Evolutionary conservation across 1,140 invertebrate species (phyloP).

Genomic region (Pogonomyrmex barbatus): DNA sequence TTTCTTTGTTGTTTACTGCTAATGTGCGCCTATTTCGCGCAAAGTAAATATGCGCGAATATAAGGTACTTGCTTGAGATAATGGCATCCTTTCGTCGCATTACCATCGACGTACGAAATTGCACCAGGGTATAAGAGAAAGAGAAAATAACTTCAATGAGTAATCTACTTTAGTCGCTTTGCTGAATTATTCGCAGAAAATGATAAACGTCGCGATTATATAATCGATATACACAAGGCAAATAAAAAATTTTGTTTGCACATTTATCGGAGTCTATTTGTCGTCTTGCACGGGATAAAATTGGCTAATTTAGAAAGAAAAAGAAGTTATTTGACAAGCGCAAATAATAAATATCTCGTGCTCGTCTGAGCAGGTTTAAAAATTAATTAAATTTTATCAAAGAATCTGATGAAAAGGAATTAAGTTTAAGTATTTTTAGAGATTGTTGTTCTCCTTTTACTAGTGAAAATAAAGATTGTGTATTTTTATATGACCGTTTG

Average conservation of each 20-base stretch:
- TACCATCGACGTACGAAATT: slow-evolving; percentile 3
- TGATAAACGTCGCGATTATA: not conserved
- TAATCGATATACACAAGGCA: not conserved
- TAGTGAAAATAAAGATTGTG: not conserved
- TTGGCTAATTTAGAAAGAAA: not conserved
- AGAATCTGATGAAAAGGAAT: not conserved
- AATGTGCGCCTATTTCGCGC: slow-evolving; percentile 28
- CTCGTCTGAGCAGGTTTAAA: not conserved
- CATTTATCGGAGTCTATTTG: slow-evolving; percentile 4
- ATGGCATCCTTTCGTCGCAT: slow-evolving; percentile 28
- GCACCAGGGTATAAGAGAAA: not conserved
- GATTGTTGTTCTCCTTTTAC: not conserved
- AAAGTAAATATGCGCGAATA: slow-evolving; percentile 26
- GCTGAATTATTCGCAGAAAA: slow-evolving; percentile 18
- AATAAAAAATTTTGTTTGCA: slow-evolving; percentile 23
- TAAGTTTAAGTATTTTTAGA: not conserved
- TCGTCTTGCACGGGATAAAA: not conserved
- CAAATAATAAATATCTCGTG: slow-evolving; percentile 11
- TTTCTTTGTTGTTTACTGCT: slow-evolving; percentile 24
- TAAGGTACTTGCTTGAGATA: slow-evolving; percentile 46
- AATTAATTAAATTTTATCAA: not conserved
- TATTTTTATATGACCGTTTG: not conserved
- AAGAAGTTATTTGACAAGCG: not conserved
- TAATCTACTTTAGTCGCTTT: slow-evolving; percentile 7
- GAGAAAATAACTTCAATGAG: slow-evolving; percentile 20